Conservation (phyloP, 2,113 vertebrate species). For the Cichladusa arquata region DNA sequence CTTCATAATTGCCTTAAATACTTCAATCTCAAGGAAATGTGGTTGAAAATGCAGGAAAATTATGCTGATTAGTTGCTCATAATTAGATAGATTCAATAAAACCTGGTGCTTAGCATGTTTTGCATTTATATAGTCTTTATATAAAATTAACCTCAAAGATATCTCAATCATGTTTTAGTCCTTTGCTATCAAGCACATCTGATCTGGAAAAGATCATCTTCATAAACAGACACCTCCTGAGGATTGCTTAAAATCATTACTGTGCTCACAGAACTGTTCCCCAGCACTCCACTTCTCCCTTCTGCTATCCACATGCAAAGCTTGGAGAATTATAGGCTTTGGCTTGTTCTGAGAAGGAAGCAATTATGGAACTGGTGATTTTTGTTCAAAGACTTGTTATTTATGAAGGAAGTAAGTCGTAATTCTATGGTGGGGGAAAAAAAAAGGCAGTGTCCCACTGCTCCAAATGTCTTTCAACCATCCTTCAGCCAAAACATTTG, state of each 20-base stretch:
- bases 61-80: constrained; percentile 19
- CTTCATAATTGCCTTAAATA: constrained; percentile 37
- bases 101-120: constrained; percentile 16
- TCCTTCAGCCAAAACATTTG: background rate
- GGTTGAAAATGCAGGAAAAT: constrained; percentile 34
- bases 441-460: rapidly evolving
- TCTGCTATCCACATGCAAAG: background rate
- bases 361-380: background rate
- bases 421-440: background rate
- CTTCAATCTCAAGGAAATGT: constrained; percentile 10
- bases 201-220: background rate
- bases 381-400: background rate
- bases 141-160: constrained; percentile 12
- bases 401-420: background rate
- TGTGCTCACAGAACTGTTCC: background rate
- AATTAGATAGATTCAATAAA: constrained; percentile 52
- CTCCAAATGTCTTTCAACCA: background rate
- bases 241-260: background rate
- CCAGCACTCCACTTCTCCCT: background rate
- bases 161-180: background rate
- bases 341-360: background rate
- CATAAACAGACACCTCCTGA: background rate
- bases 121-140: constrained; percentile 1
- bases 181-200: background rate
- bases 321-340: background rate